These are phyloP conservation scores for Palythoa heliodiscus DNA, from an alignment of 92 coral and sea anemone genomes.

Conservation along the genomic window DNA sequence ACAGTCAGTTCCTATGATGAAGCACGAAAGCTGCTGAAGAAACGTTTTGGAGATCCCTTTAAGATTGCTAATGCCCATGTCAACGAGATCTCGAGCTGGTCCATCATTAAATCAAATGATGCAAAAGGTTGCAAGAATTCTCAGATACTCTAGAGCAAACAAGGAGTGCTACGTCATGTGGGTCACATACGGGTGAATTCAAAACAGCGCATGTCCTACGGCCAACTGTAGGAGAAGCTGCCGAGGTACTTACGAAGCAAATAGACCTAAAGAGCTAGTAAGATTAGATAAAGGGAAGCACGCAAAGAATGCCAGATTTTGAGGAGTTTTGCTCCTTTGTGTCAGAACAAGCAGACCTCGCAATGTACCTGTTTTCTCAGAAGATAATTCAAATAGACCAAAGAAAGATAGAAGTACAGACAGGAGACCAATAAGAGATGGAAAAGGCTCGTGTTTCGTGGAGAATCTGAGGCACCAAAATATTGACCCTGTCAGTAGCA, in stretches of 20 bases:
- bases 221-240: slow-evolving; percentile 62
- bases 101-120: slow-evolving; percentile 59
- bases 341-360: slow-evolving; percentile 63
- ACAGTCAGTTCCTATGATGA: slow-evolving; percentile 52
- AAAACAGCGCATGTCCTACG: slow-evolving; percentile 64
- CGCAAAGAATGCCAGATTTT: slow-evolving; percentile 53
- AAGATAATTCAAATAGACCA: slow-evolving; percentile 6
- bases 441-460: slow-evolving; percentile 45
- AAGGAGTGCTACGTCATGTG: slow-evolving; percentile 46
- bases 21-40: slow-evolving; percentile 60
- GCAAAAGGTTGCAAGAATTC: slow-evolving; percentile 66
- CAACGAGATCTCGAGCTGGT: slow-evolving; percentile 56
- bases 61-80: slow-evolving; percentile 69
- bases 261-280: slow-evolving; percentile 60
- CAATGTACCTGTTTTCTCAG: slow-evolving; percentile 63
- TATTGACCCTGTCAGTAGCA: background rate
- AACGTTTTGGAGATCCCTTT: slow-evolving; percentile 70
- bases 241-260: slow-evolving; percentile 58
- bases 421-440: slow-evolving; percentile 41
- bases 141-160: slow-evolving; percentile 59
- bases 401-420: slow-evolving; percentile 18
- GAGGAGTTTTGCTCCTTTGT: slow-evolving; percentile 55
- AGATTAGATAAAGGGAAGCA: slow-evolving; percentile 43
- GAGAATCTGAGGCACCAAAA: slow-evolving; percentile 1
- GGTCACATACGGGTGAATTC: slow-evolving; percentile 55